A percentile compares a stretch with the other conserved stretches of the same genome.
Conservation (phyloP, 2,113 vertebrate genomes). For the Bos javanicus region DNA sequence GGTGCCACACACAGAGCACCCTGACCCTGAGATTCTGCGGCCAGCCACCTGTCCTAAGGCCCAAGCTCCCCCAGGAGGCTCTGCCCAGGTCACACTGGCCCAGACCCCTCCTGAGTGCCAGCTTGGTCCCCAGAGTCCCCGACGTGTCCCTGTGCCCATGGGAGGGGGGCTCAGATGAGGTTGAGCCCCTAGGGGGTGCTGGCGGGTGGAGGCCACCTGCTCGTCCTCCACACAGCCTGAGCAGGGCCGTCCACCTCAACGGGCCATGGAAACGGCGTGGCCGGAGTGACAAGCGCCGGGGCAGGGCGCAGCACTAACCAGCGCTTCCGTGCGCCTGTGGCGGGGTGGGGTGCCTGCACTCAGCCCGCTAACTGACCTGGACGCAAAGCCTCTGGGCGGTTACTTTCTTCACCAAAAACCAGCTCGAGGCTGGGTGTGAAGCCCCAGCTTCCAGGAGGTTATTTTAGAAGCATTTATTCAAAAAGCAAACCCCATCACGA, state of each 20-base stretch:
- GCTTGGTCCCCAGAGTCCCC: neutral
- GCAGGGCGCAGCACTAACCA: fast-evolving
- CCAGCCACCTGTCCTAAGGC: neutral
- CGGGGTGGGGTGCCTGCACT: neutral
- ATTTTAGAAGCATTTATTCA: neutral
- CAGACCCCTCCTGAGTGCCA: fast-evolving
- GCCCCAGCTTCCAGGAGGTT: neutral
- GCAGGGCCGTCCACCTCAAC: fast-evolving
- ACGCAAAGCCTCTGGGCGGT: fast-evolving
- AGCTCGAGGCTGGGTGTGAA: fast-evolving
- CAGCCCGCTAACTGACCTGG: neutral
- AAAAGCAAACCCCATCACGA: too few relatives aligned
- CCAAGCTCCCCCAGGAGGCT: neutral
- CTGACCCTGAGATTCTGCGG: neutral
- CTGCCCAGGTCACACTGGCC: neutral
- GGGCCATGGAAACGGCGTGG: fast-evolving
- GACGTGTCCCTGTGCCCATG: neutral
- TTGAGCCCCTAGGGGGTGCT: neutral
- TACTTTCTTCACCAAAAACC: neutral
- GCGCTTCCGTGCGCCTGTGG: neutral
- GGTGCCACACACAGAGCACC: neutral
- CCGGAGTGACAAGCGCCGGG: fast-evolving
- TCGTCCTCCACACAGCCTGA: fast-evolving
- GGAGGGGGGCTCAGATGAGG: neutral
- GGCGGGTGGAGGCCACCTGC: neutral